Conservation (phyloP, 2,797 vertebrate genomes). For the Artibeus lituratus region DNA sequence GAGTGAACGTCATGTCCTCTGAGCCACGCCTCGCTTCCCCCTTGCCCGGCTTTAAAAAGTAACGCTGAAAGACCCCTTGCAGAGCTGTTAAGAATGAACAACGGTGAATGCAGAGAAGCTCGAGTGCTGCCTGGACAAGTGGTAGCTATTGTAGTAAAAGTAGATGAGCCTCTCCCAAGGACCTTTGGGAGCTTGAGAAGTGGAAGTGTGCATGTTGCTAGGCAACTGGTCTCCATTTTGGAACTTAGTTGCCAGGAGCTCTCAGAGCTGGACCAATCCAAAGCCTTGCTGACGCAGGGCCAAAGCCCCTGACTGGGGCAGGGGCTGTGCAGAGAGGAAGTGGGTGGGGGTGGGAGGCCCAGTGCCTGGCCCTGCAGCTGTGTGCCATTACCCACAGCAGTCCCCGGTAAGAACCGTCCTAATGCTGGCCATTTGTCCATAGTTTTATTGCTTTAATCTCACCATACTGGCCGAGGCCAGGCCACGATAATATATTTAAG, state of each 20-base stretch:
- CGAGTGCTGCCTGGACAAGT: too few relatives aligned
- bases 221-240: neutral
- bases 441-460: conserved; percentile 70
- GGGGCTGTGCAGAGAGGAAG: neutral
- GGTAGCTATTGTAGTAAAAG: neutral
- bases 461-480: neutral
- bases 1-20: accelerated
- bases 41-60: neutral
- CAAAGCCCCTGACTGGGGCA: neutral
- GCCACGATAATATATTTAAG: conserved; percentile 33
- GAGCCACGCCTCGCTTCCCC: too few relatives aligned
- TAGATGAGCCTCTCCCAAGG: neutral
- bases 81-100: neutral
- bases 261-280: neutral
- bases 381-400: conserved; percentile 39
- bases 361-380: conserved; percentile 21
- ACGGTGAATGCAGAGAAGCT: neutral
- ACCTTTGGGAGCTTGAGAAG: neutral
- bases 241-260: neutral
- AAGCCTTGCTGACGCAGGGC: neutral
- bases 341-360: neutral
- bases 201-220: neutral
- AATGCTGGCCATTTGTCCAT: conserved; percentile 52
- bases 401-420: neutral
- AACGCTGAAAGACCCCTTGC: neutral